Evolutionary conservation across 2,113 vertebrate species (phyloP), one percentile per base, ranked within the genome.

Genomic region (Acanthochromis polyacanthus): DNA sequence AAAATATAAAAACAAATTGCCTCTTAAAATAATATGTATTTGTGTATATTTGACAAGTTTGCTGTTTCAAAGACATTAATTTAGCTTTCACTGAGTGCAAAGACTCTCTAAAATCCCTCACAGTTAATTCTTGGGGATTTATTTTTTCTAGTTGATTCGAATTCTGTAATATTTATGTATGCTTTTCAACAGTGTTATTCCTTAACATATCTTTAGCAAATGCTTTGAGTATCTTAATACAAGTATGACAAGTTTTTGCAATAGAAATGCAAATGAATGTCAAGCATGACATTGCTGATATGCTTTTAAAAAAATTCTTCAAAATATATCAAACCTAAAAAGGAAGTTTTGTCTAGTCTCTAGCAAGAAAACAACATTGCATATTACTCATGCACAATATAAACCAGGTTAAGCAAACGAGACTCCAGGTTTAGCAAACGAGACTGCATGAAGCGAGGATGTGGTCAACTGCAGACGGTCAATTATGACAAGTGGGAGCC

Each of bases 401-500:
- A 77, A 71, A 79, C 23, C 65, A 57, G 59, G 70, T 83, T 32
- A 6, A 32, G 30, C 30, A 32, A 32, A 8, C 30, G 30, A 32
- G 2, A 32, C 30, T 32, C 30, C 30, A 32, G 30, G 32, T 36
- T 88, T 36, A 36, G 55, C 28, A 87, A 88, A 71, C 63, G 5
- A 72, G 64, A 56, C 73, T 57, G 46, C 77, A 75, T 67, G 56
- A 78, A 85, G 62, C 62, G 43, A 78, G 84, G 82, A 87, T 89
- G 90, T 82, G 87, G 85, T 91, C 76, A 66, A 51, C 70, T 76
- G 74, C 86, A 91, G 83, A 88, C 87, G 20, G 55, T 59, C 72
- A 92, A 82, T 93, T 89, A 87, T 38, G 19, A 74, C 66, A 65
- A 87, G 70, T 81, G 66, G 81, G 75, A 88, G 84, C 63, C 81